Evolutionary conservation across 2,888 invertebrate genomes (phyloP), one percentile per base, ranked within the genome.

Genomic region (Dastarcus helophoroides): DNA sequence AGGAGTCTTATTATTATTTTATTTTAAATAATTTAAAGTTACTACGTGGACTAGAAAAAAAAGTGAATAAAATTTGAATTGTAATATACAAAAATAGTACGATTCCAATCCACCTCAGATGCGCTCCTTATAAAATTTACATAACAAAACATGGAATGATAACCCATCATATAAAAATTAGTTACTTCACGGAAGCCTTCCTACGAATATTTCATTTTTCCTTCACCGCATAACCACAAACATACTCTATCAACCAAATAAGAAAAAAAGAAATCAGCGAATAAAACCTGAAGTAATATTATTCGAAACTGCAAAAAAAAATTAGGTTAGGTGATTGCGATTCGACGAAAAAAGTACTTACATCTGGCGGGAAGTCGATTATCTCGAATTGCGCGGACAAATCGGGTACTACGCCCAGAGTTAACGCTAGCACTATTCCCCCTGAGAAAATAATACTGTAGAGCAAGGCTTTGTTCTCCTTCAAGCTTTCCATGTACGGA

Each of bases 401-500:
- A 40, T 90, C 89, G 1, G 94, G 88, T 33, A 90, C 62, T 23
- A 83, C 44, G 7, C 93, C 91, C 35, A 86, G 72, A 3, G 93
- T 85, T 26, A 99, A 68, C 22, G 79, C 74, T 32, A 94, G 64
- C 31, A 97, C 86, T 10, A 82, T 76, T 15, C 73, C 74, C 14
- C 82, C 81, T 4, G 94, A 90, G 40, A 80, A 69, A 36, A 88
- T 44, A 39, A 98, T 73, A 54, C 94, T 93, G 67, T 89, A 94
- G 51, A 97, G 63, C 40, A 99, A 69, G 3, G 91, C 79, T 54
- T 82, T 84, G 65, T 99, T 98, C 60, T 93, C 88, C 25, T 68
- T 67, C 29, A 99, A 66, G 51, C 91, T 88, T 62, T 97, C 95
- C 98, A 99, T 99, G 56, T 90, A 99, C 2, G 98, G 98, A 59